Conservation (phyloP, 2,797 vertebrate species). For the Sternarchorhynchus goeldii region DNA sequence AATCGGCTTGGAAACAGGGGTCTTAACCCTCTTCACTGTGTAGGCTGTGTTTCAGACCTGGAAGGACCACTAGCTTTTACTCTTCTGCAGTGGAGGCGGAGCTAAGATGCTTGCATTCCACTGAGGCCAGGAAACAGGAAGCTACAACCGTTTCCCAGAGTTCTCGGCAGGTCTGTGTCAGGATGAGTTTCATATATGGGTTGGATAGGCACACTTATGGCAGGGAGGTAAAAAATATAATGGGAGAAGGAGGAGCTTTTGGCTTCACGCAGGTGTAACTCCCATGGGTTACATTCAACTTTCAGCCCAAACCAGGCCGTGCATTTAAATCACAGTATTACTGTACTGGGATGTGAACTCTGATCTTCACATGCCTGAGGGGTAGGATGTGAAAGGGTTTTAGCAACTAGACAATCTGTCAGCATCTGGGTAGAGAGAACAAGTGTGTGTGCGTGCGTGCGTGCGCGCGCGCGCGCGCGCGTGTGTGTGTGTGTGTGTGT, state of each 20-base stretch:
- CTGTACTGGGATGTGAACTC: neutral
- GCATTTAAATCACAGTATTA: conserved; percentile 17
- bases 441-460: neutral
- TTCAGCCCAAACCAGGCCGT: conserved; percentile 4
- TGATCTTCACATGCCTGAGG: neutral
- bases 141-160: neutral
- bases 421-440: neutral
- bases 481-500: too few species aligned
- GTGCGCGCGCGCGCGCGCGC: neutral
- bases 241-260: neutral
- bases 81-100: conserved; percentile 9
- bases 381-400: neutral
- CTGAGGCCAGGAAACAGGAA: neutral
- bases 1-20: neutral
- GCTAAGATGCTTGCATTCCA: neutral
- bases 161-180: neutral
- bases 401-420: conserved; percentile 2
- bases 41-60: neutral
- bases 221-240: neutral
- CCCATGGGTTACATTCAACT: neutral
- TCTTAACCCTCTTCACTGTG: neutral
- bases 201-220: neutral
- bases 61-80: neutral
- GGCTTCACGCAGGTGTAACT: neutral
- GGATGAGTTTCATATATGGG: neutral